phyloP scores from a whole-genome alignment of 1,140 invertebrate species.

The Chelonus insularis region DNA sequence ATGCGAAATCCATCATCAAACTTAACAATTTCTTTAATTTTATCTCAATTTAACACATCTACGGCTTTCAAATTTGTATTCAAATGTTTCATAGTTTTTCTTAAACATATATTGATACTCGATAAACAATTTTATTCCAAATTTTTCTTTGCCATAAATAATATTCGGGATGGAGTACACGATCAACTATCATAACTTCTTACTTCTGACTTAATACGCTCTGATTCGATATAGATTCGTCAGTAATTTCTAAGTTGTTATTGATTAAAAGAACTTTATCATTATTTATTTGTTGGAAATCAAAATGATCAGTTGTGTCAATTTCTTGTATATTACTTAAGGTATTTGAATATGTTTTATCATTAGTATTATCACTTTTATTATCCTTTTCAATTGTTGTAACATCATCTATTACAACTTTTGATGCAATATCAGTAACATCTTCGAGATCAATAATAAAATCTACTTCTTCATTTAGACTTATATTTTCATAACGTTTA shows the following conservation, averaged over 20 bases:
- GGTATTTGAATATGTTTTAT: neutral
- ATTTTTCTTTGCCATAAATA: slow-evolving; percentile 38
- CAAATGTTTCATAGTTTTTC: slow-evolving; percentile 9
- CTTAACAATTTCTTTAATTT: slow-evolving; percentile 20
- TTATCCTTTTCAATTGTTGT: neutral
- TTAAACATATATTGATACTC: slow-evolving; percentile 22
- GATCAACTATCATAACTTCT: slow-evolving; percentile 64
- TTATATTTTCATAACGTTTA: slow-evolving; percentile 21
- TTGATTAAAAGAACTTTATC: slow-evolving; percentile 29
- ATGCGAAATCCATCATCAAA: slow-evolving; percentile 26
- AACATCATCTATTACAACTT: neutral
- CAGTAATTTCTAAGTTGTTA: slow-evolving; percentile 20
- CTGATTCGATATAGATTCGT: no score
- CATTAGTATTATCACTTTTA: neutral
- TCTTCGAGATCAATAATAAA: slow-evolving; percentile 20
- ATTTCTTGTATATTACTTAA: neutral
- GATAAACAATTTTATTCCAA: slow-evolving; percentile 17
- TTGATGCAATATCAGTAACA: neutral
- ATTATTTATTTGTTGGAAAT: neutral
- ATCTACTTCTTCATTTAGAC: slow-evolving; percentile 10
- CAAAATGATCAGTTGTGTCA: no score
- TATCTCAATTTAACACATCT: slow-evolving; percentile 2
- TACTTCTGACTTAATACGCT: slow-evolving; percentile 30
- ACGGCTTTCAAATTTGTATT: slow-evolving; percentile 1
- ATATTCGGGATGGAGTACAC: neutral